phyloP scores from a whole-genome alignment of 2,797 vertebrate genomes.

The Eulemur mongoz region DNA sequence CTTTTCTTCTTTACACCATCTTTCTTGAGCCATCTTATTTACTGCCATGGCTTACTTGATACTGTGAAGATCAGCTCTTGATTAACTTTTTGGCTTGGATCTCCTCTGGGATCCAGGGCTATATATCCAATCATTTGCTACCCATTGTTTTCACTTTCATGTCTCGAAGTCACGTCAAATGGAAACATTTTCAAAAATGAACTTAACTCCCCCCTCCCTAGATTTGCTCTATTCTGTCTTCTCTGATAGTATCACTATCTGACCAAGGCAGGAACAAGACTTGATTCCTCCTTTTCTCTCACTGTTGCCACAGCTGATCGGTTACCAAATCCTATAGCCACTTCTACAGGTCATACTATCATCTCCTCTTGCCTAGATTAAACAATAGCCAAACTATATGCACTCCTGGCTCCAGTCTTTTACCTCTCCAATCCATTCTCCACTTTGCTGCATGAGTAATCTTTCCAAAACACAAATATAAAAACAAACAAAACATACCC shows the following conservation, averaged over 20 bases:
- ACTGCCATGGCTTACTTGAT: neutral
- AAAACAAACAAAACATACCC: neutral
- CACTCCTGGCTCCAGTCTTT: neutral
- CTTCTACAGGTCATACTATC: neutral
- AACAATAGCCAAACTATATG: neutral
- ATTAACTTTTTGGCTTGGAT: neutral
- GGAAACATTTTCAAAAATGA: slow-evolving; percentile 26
- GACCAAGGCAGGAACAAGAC: neutral
- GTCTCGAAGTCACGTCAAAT: neutral
- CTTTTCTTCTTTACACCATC: neutral
- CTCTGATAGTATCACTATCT: neutral
- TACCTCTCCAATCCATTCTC: neutral
- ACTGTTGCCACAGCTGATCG: neutral
- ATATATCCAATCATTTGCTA: neutral
- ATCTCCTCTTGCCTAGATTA: neutral
- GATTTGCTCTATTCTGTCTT: neutral
- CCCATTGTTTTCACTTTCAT: neutral
- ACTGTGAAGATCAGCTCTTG: neutral
- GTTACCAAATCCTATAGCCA: neutral
- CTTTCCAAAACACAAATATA: neutral
- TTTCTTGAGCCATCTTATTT: neutral
- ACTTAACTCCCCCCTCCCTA: neutral
- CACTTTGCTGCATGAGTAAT: neutral
- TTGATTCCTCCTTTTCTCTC: neutral
- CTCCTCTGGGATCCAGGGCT: neutral